A percentile compares a stretch with the other conserved stretches of the same genome.
phyloP scores from a whole-genome alignment of 2,888 invertebrate species.

The Omphaloscelis lunosa region DNA sequence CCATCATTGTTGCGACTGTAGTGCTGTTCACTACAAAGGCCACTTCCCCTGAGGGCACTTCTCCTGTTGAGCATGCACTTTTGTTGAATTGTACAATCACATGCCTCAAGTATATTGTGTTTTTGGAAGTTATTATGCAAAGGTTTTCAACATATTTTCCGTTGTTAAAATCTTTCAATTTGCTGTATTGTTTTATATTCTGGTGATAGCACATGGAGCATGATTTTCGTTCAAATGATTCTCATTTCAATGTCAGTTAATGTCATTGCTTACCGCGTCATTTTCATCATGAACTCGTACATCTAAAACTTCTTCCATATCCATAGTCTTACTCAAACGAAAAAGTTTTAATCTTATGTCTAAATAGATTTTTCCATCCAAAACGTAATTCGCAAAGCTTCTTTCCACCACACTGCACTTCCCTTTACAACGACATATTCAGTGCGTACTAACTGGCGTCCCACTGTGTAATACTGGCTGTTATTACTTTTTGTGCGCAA shows the following conservation, averaged over 20 bases:
- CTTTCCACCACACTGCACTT: conserved; percentile 36
- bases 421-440: conserved; percentile 33
- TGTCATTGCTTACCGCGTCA: too few species aligned
- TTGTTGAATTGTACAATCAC: conserved; percentile 50
- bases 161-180: not conserved
- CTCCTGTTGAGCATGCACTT: conserved; percentile 45
- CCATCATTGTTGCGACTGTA: conserved; percentile 76
- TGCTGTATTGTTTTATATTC: not conserved
- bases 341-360: not conserved
- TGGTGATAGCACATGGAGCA: not conserved
- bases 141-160: not conserved
- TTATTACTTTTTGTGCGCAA: conserved; percentile 66
- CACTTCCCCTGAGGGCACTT: conserved; percentile 54
- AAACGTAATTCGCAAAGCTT: conserved; percentile 37
- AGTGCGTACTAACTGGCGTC: conserved; percentile 67
- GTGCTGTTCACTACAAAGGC: conserved; percentile 72
- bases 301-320: not conserved
- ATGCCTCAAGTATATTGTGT: conserved; percentile 9
- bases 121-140: conserved; percentile 1
- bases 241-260: not conserved
- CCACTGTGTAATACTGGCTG: conserved; percentile 66
- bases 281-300: not conserved
- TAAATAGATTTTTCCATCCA: conserved; percentile 4
- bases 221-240: not conserved
- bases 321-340: not conserved